Percentiles rank a stretch among this genome's conserved stretches.
These are phyloP conservation scores for Pachydiplax longipennis DNA, from an alignment of 2,888 invertebrate genomes.

Conservation along the genomic window DNA sequence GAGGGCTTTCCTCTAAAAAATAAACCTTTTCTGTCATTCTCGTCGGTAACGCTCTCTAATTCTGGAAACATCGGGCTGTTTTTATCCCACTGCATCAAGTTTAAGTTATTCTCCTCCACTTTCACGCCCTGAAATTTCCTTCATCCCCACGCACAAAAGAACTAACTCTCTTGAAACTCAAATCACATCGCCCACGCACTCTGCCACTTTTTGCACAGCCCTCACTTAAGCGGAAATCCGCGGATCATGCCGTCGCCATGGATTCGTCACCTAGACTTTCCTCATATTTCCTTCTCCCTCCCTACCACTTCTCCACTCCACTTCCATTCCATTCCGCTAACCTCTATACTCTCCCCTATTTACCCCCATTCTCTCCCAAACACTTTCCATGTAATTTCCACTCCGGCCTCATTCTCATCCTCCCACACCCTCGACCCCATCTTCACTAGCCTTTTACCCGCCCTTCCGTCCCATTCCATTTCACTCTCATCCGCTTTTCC, in stretches of 20 bases:
- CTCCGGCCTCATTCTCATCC: not conserved
- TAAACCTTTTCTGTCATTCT: too few species aligned
- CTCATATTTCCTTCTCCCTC: not conserved
- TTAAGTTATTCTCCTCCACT: not conserved
- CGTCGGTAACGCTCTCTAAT: too few species aligned
- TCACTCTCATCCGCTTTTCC: not conserved
- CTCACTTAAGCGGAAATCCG: constrained; percentile 34
- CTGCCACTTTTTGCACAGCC: not conserved
- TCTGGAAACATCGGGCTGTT: not conserved
- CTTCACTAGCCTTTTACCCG: not conserved
- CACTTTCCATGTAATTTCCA: not conserved
- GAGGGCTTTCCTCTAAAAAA: too few species aligned
- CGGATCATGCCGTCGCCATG: constrained; percentile 37
- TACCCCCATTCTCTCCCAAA: not conserved
- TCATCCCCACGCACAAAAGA: not conserved
- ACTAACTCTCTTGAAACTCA: not conserved
- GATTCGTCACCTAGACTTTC: not conserved
- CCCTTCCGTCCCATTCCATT: not conserved
- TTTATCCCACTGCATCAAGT: not conserved
- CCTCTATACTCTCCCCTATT: not conserved
- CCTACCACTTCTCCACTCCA: not conserved
- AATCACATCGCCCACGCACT: constrained; percentile 19
- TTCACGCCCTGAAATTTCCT: not conserved
- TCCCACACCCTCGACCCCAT: not conserved
- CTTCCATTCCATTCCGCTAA: not conserved